These are phyloP conservation scores for Perca fluviatilis DNA, from an alignment of 2,113 vertebrate species.

Conservation along the genomic window DNA sequence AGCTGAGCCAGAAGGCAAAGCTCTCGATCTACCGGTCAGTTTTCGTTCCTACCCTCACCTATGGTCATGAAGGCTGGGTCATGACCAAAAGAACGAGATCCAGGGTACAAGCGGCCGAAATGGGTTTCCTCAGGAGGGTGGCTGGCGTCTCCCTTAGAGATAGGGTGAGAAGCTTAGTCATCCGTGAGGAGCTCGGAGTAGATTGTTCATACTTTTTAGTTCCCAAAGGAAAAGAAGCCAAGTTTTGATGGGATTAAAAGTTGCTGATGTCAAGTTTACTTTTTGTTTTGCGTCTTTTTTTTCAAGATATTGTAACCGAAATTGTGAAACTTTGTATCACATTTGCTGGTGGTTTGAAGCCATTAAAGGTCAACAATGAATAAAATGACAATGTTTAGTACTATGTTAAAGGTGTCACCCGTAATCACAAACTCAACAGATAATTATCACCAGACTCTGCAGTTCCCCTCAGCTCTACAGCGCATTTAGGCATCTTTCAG, in stretches of 20 bases:
- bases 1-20: too few relatives aligned
- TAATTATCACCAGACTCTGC: neutral
- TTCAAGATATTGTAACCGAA: neutral
- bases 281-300: neutral
- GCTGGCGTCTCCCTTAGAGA: too few relatives aligned
- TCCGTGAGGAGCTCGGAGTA: too few relatives aligned
- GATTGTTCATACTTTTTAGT: neutral
- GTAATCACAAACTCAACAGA: neutral
- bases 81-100: too few relatives aligned
- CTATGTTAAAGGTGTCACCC: neutral
- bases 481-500: neutral
- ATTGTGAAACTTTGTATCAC: neutral
- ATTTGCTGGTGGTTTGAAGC: neutral
- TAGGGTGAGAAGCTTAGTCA: too few relatives aligned
- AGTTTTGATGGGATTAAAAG: neutral
- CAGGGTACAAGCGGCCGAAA: too few relatives aligned
- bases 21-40: too few relatives aligned
- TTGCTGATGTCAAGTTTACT: neutral
- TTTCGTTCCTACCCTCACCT: too few relatives aligned
- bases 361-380: neutral
- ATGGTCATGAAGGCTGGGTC: too few relatives aligned
- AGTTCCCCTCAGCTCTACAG: neutral
- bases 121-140: too few relatives aligned
- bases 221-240: neutral
- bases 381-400: neutral